These are phyloP conservation scores for Drosophila ohnishii DNA, from an alignment of 1,140 invertebrate genomes.

Conservation along the genomic window DNA sequence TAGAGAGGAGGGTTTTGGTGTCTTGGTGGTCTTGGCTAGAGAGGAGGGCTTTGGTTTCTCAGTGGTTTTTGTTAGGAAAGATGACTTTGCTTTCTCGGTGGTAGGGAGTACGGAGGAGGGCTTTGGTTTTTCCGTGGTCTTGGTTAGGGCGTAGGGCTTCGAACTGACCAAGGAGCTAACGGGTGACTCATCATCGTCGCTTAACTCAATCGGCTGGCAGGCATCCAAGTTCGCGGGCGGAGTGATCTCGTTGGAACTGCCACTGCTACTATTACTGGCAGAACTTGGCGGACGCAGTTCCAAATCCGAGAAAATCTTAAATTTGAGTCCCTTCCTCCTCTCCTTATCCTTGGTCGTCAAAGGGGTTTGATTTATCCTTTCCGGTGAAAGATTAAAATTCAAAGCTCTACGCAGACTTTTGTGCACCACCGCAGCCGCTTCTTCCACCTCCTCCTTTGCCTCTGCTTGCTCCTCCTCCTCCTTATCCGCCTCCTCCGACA, in stretches of 20 bases:
- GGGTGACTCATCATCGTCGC: slow-evolving; percentile 42
- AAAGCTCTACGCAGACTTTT: slow-evolving; percentile 35
- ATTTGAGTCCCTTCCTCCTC: slow-evolving; percentile 18
- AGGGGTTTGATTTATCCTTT: slow-evolving; percentile 11
- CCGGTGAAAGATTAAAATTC: slow-evolving; percentile 48
- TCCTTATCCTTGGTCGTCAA: neutral
- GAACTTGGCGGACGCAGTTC: slow-evolving; percentile 7
- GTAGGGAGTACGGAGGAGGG: neutral
- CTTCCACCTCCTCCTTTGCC: neutral
- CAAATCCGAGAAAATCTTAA: slow-evolving; percentile 54
- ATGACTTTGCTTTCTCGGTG: neutral
- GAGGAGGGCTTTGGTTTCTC: neutral
- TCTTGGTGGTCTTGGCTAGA: neutral
- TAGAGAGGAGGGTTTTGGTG: neutral
- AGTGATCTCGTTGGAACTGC: slow-evolving; percentile 2
- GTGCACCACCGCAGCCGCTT: no score
- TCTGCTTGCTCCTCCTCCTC: no score
- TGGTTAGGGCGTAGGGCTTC: slow-evolving; percentile 8
- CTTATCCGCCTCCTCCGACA: no score
- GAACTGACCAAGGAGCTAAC: neutral
- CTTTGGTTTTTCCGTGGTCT: neutral
- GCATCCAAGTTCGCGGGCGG: slow-evolving; percentile 44
- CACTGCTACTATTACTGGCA: slow-evolving; percentile 8
- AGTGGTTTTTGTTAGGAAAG: no score
- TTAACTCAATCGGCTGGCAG: slow-evolving; percentile 60